phyloP scores from a whole-genome alignment of 2,113 vertebrate genomes.

The Neotoma lepida region DNA sequence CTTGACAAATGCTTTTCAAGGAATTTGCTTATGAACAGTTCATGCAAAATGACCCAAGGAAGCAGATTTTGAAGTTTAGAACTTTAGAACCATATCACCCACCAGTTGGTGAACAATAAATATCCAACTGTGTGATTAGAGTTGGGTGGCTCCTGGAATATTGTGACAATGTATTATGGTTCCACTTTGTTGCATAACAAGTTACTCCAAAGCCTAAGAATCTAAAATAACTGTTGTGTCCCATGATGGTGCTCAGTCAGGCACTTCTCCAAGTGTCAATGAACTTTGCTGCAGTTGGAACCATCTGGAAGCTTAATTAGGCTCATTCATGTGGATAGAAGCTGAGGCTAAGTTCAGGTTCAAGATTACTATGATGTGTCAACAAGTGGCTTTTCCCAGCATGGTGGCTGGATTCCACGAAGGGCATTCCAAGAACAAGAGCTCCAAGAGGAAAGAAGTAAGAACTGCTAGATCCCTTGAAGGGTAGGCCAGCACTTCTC shows the following conservation, averaged over 20 bases:
- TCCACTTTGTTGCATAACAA: constrained; percentile 13
- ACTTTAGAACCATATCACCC: background rate
- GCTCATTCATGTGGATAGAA: background rate
- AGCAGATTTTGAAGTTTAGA: background rate
- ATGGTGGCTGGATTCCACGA: background rate
- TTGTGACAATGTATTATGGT: background rate
- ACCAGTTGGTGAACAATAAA: background rate
- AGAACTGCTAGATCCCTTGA: background rate
- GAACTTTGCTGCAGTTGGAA: background rate
- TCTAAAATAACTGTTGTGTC: constrained; percentile 47
- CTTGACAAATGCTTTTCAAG: background rate
- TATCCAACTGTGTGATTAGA: background rate
- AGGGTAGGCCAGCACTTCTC: background rate
- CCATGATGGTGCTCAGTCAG: background rate
- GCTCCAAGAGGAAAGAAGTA: background rate
- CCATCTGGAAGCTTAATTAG: background rate
- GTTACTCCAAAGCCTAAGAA: background rate
- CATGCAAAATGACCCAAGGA: background rate
- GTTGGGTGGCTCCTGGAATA: background rate
- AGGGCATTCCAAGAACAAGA: background rate
- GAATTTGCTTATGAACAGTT: background rate
- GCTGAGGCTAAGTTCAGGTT: background rate
- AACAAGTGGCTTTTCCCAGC: constrained; percentile 8
- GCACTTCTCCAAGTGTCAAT: constrained; percentile 7
- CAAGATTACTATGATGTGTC: background rate